Conservation (phyloP, 2,113 vertebrate species). For the Callionymus lyra region DNA sequence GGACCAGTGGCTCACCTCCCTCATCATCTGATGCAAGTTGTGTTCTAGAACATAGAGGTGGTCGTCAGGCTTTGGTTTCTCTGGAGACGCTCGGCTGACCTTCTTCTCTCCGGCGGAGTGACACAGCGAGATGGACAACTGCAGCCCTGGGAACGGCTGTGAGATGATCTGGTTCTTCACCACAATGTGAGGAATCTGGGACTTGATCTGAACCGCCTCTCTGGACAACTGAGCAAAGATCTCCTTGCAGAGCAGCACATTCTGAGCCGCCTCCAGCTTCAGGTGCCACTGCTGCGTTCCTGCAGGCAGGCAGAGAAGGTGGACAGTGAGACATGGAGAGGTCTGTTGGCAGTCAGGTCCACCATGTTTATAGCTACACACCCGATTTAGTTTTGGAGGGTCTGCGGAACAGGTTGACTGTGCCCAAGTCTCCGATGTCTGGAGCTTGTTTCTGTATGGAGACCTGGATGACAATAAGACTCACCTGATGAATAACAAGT, state of each 20-base stretch:
- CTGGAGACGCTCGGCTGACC: constrained; percentile 72
- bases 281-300: constrained; percentile 88
- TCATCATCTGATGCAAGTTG: constrained; percentile 90
- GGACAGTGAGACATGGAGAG: not conserved
- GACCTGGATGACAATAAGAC: constrained; percentile 72
- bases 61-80: constrained; percentile 82
- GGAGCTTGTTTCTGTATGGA: constrained; percentile 96
- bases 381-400: constrained; percentile 82
- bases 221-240: constrained; percentile 95
- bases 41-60: constrained; percentile 95
- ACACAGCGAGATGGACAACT: constrained; percentile 92
- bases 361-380: constrained; percentile 35
- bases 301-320: constrained; percentile 26
- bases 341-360: not conserved
- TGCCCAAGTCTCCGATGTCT: constrained; percentile 93
- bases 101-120: constrained; percentile 90
- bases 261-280: constrained; percentile 90
- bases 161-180: constrained; percentile 99
- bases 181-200: constrained; percentile 95
- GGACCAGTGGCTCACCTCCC: constrained; percentile 73
- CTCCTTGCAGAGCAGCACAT: constrained; percentile 94
- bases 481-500: no score
- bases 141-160: constrained; percentile 94
- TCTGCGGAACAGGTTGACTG: constrained; percentile 83
- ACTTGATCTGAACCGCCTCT: constrained; percentile 97